Evolutionary conservation across 2,113 vertebrate genomes (phyloP), one percentile per base, ranked within the genome.

Genomic region (Sinocyclocheilus anshuiensis): DNA sequence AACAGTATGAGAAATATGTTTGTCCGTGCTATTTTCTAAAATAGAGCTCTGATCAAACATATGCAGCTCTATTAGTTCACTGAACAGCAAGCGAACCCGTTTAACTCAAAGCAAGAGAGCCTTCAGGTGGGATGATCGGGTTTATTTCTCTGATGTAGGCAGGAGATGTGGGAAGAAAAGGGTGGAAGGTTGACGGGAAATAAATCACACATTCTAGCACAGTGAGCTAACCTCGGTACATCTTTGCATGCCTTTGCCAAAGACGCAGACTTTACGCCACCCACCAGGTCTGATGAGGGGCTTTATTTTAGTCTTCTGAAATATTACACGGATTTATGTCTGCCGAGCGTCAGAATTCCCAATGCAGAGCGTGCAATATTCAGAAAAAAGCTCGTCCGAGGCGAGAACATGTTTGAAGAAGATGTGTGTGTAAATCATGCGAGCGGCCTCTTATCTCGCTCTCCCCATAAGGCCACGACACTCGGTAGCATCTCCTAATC

Each of bases 181-280:
- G 50, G 72, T 86, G 85, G 63, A 53, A 18, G 13, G 78, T 86
- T 77, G 63, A 71, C 6, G 13, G 78, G 33, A 86, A 79, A 84
- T 89, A 89, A 89, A 89, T 89, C 88, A 84, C 48, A 53, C 85
- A 87, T 89, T 89, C 85, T 84, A 77, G 33, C 42, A 72, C 33
- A 53, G 61, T 89, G 85, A 89, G 71, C 69, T 86, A 89, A 84
- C 33, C 71, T 36, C 42, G 72, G 39, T 74, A 77, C 78, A 65
- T 86, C 74, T 48, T 53, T 72, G 67, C 74, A 59, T n/a, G 67
- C 33, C 18, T 13, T 57, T 71, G 8, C 59, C 59, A 76, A 33
- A 79, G 5, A 16, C 84, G 12, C 75, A 71, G 79, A 63, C 61
- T 71, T 82, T 11, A 16, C 26, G 18, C 65, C 42, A 50, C 42